Evolutionary conservation across 2,888 invertebrate species (phyloP), one percentile per base, ranked within the genome.

Genomic region (Drosophila stalkeri): DNA sequence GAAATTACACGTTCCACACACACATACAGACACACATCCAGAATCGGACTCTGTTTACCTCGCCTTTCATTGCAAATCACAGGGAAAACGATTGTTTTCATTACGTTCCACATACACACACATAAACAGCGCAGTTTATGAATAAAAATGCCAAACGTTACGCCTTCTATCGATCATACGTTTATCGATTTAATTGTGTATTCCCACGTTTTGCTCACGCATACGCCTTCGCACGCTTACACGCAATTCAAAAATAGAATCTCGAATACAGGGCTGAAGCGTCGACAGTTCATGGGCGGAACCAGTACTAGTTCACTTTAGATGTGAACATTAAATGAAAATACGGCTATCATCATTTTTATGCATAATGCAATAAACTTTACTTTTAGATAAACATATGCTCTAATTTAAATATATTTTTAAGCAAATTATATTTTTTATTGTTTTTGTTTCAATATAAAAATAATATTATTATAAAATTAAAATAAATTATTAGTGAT

Each of bases 151-250:
- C 72, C 79, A 81, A 64, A 68, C 57, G 68, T 71, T 76, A 59
- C 57, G 64, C 60, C 54, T 54, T 55, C 77, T 77, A 86, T 86
- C 89, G 89, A 89, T 86, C 82, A 89, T 80, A 71, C 66, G 69
- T 65, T 78, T 84, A 89, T 87, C 84, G 86, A 66, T 81, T 73
- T 31, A 33, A 52, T 72, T 75, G 56, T 67, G n/a, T 61, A 47
- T 60, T 54, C 60, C 37, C 39, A 54, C 27, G 47, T 62, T 56
- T 64, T 60, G 56, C 75, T 75, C 67, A 65, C 51, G 35, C 59
- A 52, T 55, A 64, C 33, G 41, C n/a, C 55, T n/a, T 27, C 44
- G 59, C 46, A 20, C 55, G 41, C 56, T 39, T 27, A 27, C 9
- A 63, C 41, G 64, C 18, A 44, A 9, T 23, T 43, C 55, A 62